These are phyloP conservation scores for Pelmatolapia mariae DNA, from an alignment of 2,113 vertebrate species.

Conservation along the genomic window DNA sequence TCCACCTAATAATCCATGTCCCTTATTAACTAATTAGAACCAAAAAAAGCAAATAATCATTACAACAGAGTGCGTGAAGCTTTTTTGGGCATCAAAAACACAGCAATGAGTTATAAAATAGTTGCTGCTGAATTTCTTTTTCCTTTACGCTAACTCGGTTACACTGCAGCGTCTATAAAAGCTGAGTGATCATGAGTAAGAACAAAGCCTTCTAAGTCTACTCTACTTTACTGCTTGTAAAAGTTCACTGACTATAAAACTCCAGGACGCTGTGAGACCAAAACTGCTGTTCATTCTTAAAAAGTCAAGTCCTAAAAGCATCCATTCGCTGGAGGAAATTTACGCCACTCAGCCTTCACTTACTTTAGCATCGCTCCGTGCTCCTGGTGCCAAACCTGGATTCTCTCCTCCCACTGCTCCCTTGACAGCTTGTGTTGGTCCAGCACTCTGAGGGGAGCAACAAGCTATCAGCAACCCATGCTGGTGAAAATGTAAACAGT, in stretches of 20 bases:
- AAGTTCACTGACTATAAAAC: background rate
- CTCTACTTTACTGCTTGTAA: background rate
- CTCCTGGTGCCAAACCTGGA: conserved; percentile 92
- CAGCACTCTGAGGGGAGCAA: conserved; percentile 78
- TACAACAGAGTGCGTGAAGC: background rate
- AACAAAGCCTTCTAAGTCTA: background rate
- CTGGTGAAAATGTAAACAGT: background rate
- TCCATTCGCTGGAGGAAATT: background rate
- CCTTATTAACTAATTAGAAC: background rate
- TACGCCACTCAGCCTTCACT: background rate
- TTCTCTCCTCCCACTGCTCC: conserved; percentile 95
- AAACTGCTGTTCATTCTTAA: background rate
- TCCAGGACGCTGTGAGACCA: background rate
- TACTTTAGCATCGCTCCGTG: conserved; percentile 90
- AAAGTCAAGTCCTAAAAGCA: background rate
- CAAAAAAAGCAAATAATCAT: background rate
- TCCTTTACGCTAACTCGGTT: background rate
- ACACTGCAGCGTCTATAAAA: background rate
- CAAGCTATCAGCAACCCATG: background rate
- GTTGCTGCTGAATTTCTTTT: background rate
- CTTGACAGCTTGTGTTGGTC: conserved; percentile 94
- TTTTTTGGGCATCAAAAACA: background rate
- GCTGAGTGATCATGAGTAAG: background rate
- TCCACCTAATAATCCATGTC: background rate
- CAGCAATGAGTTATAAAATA: background rate